These are phyloP conservation scores for Teinopalpus imperialis DNA, from an alignment of 2,888 invertebrate genomes.

Conservation along the genomic window DNA sequence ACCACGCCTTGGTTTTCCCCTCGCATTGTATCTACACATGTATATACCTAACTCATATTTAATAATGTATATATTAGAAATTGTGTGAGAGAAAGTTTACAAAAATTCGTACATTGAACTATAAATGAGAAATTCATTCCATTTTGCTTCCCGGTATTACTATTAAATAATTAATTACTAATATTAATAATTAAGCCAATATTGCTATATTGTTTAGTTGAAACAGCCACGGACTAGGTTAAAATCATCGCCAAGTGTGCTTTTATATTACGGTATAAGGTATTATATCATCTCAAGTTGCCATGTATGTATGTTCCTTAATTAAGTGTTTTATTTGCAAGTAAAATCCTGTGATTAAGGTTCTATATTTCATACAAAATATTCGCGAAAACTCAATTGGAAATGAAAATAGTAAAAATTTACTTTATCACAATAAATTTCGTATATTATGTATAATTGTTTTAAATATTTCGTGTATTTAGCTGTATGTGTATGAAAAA, in stretches of 20 bases:
- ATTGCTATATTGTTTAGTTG: slow-evolving; percentile 16
- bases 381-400: background rate
- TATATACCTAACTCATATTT: too few species aligned
- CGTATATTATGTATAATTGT: slow-evolving; percentile 48
- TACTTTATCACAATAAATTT: slow-evolving; percentile 2
- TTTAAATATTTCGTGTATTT: slow-evolving; percentile 53
- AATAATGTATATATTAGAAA: too few species aligned
- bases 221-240: background rate
- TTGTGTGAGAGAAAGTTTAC: too few species aligned
- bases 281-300: slow-evolving; percentile 11
- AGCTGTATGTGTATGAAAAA: slow-evolving; percentile 62
- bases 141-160: too few species aligned
- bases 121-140: too few species aligned
- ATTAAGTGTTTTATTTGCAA: slow-evolving; percentile 71
- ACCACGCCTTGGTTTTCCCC: too few species aligned
- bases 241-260: too few species aligned
- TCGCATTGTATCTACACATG: too few species aligned
- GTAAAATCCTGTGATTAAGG: slow-evolving; percentile 73
- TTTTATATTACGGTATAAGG: background rate
- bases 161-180: too few species aligned
- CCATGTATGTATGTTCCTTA: slow-evolving; percentile 60
- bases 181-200: too few species aligned
- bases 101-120: too few species aligned
- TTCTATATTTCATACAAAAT: slow-evolving; percentile 44
- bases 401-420: slow-evolving; percentile 13